Percentiles rank a stretch among this genome's conserved stretches.
phyloP scores from a whole-genome alignment of 2,888 invertebrate genomes.

The Philonicus albiceps region DNA sequence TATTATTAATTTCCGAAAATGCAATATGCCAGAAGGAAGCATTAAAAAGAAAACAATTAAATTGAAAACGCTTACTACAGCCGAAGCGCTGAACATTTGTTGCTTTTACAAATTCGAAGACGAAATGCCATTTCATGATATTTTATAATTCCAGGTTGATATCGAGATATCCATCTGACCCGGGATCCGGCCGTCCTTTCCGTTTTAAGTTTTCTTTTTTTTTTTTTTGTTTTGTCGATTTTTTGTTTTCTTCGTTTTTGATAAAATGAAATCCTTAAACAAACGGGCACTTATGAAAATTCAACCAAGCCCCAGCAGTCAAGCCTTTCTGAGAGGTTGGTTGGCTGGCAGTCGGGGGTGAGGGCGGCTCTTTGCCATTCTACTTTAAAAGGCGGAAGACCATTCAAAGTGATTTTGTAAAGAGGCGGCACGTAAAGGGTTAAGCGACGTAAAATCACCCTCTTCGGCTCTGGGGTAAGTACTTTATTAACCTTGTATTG shows the following conservation, averaged over 20 bases:
- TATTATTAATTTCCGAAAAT: neutral
- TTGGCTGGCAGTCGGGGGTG: neutral
- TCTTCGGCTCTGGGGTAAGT: slow-evolving; percentile 46
- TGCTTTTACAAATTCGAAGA: slow-evolving; percentile 44
- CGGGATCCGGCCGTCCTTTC: neutral
- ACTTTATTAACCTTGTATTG: slow-evolving; percentile 46
- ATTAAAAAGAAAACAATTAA: neutral
- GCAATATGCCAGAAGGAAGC: neutral
- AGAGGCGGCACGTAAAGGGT: slow-evolving; percentile 41
- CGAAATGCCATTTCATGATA: slow-evolving; percentile 46
- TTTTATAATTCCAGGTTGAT: slow-evolving; percentile 39
- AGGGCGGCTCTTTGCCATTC: slow-evolving; percentile 7
- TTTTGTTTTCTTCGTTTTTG: neutral
- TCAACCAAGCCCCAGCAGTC: slow-evolving; percentile 41
- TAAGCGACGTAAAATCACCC: slow-evolving; percentile 44
- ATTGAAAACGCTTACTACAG: neutral
- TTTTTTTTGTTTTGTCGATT: neutral
- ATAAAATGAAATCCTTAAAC: slow-evolving; percentile 43
- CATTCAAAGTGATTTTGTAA: slow-evolving; percentile 47
- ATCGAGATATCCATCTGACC: neutral
- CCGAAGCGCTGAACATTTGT: neutral
- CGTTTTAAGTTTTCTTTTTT: neutral
- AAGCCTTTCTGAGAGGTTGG: neutral
- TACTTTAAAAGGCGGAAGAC: slow-evolving; percentile 48
- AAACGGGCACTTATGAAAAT: slow-evolving; percentile 46